Conservation (phyloP, 1,140 invertebrate species). For the Drosophila prosaltans region DNA sequence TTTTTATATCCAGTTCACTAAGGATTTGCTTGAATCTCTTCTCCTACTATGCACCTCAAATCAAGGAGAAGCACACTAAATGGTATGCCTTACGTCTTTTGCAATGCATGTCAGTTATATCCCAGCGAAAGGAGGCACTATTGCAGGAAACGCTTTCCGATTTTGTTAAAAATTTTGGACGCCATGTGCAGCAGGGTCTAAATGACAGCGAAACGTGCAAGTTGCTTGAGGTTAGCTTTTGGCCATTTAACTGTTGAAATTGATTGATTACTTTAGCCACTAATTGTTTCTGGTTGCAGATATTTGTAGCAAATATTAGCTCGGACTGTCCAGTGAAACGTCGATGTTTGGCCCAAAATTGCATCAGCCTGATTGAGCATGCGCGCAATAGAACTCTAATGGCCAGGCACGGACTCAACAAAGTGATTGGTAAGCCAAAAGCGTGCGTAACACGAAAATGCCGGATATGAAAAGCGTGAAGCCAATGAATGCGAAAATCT, state of each 20-base stretch:
- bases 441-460: conserved; percentile 12
- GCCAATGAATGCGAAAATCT: conserved; percentile 17
- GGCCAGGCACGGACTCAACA: conserved; percentile 73
- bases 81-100: conserved; percentile 90
- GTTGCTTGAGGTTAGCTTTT: conserved; percentile 83
- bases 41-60: conserved; percentile 87
- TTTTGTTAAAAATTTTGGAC: conserved; percentile 88
- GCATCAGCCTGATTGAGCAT: conserved; percentile 81
- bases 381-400: conserved; percentile 74
- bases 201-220: conserved; percentile 88
- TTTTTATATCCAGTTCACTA: conserved; percentile 84
- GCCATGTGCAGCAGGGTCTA: conserved; percentile 88
- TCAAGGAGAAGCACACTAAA: conserved; percentile 90
- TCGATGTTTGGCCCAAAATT: conserved; percentile 80
- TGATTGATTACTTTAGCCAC: conserved; percentile 11
- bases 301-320: conserved; percentile 69
- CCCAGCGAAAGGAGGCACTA: conserved; percentile 88
- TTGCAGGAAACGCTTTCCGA: conserved; percentile 89
- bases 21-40: conserved; percentile 90
- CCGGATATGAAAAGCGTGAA: conserved; percentile 55
- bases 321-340: conserved; percentile 78
- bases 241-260: not conserved
- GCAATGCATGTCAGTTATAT: conserved; percentile 88
- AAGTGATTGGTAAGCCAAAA: conserved; percentile 75
- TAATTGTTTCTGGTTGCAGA: conserved; percentile 35